Evolutionary conservation across 1,140 invertebrate genomes (phyloP), one percentile per base, ranked within the genome.

Genomic region (Schlechtendalia chinensis): DNA sequence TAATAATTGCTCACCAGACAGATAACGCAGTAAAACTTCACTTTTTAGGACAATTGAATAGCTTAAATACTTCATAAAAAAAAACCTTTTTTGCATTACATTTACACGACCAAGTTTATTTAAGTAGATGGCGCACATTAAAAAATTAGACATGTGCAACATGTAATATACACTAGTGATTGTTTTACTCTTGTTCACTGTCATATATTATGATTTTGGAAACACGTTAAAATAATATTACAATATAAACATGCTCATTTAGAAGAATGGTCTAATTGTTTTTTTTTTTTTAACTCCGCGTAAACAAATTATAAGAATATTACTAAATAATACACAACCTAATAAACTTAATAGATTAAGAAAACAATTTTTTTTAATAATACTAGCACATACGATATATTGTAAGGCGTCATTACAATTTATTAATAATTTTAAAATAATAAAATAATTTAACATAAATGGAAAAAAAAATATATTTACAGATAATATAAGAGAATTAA

Each of bases 361-460:
- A 29, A 53, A 72, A 24, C 24, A 47, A 72, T 29, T 47, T 54
- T 53, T 71, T 71, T 53, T 71, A 53, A 29, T 71, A 53, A 29
- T 71, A 71, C 8, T 50, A 50, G 17, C 24, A 71, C 24, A n/a
- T 53, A 71, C 27, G 3, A 39, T 12, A 71, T 71, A 71, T 11
- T 53, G 45, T 50, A 69, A 22, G 24, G 39, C 39, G 24, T 19
- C 6, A 53, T 53, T 27, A 32, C 12, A 17, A 29, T 50, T 29
- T 53, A 71, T 10, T 27, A 50, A 53, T 27, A 27, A 29, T 56
- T 22, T n/a, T 17, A 71, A 53, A 50, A 50, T 47, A 47, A 69
- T n/a, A n/a, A 12, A 65, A 65, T 39, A 24, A 45, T 24, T 71
- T 29, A 27, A 53, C 17, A 47, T 47, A 69, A 24, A 32, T 0